Percentiles rank a stretch among this genome's conserved stretches.
phyloP scores from a whole-genome alignment of 2,797 vertebrate species.

The Lepilemur septentrionalis region DNA sequence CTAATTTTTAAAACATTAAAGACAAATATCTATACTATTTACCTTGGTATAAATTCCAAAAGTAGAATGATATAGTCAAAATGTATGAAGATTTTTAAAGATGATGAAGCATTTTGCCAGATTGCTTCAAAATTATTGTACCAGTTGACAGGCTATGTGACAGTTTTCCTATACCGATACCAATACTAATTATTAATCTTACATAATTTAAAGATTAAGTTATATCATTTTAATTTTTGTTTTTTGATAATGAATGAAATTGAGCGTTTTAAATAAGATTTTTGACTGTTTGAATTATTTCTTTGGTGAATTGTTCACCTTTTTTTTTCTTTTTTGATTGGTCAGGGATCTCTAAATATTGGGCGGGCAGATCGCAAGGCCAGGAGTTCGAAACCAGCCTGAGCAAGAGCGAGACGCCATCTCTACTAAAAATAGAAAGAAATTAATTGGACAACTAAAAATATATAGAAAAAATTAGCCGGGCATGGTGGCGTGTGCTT shows the following conservation, averaged over 20 bases:
- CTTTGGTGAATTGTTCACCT: not conserved
- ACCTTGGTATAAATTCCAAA: not conserved
- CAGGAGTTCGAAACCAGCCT: too few species aligned
- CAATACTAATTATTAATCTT: not conserved
- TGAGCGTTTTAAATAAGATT: not conserved
- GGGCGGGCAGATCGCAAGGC: too few species aligned
- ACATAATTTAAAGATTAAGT: conserved; percentile 11
- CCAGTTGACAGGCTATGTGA: not conserved
- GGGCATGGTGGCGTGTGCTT: too few species aligned
- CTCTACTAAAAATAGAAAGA: too few species aligned
- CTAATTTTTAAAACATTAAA: not conserved
- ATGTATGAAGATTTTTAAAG: not conserved
- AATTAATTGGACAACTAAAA: too few species aligned
- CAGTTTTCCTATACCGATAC: not conserved
- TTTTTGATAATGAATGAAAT: not conserved
- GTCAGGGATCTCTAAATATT: not conserved
- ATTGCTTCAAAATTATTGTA: not conserved
- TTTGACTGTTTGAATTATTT: conserved; percentile 16
- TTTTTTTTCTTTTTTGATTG: not conserved
- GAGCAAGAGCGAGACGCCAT: too few species aligned
- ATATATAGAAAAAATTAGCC: too few species aligned
- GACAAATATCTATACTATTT: not conserved
- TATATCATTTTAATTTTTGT: not conserved
- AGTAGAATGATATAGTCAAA: not conserved
- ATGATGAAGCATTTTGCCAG: not conserved